Evolutionary conservation across 2,113 vertebrate species (phyloP).

Genomic region (Oenanthe melanoleuca): DNA sequence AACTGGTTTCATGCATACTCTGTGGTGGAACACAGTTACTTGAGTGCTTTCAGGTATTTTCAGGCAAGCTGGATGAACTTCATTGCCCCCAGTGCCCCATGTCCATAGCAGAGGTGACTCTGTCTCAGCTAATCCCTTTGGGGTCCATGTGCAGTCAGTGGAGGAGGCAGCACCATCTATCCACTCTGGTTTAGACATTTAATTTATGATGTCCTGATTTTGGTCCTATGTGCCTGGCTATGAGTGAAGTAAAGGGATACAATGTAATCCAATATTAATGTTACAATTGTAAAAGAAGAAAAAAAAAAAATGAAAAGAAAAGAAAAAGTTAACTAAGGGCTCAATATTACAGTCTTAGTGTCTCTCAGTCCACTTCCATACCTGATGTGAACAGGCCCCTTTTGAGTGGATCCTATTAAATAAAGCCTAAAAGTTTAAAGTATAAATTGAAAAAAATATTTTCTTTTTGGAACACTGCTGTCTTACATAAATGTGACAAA

Average conservation of each 20-base stretch:
- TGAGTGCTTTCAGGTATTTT: background rate
- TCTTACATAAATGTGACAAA: background rate
- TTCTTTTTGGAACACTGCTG: background rate
- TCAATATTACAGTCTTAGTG: background rate
- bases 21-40: background rate
- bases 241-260: background rate
- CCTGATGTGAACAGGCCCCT: background rate
- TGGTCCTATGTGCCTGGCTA: background rate
- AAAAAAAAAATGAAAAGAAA: background rate
- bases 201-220: background rate
- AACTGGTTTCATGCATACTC: background rate
- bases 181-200: background rate
- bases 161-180: background rate
- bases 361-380: background rate
- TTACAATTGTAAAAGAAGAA: background rate
- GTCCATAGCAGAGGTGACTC: background rate
- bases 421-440: background rate
- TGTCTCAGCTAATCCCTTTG: background rate
- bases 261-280: background rate
- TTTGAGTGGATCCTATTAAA: background rate
- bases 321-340: background rate
- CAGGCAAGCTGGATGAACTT: background rate
- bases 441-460: background rate
- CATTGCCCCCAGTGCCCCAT: background rate
- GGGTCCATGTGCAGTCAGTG: background rate